Conservation (phyloP, 2,888 invertebrate species). For the Aporophyla nigra region DNA sequence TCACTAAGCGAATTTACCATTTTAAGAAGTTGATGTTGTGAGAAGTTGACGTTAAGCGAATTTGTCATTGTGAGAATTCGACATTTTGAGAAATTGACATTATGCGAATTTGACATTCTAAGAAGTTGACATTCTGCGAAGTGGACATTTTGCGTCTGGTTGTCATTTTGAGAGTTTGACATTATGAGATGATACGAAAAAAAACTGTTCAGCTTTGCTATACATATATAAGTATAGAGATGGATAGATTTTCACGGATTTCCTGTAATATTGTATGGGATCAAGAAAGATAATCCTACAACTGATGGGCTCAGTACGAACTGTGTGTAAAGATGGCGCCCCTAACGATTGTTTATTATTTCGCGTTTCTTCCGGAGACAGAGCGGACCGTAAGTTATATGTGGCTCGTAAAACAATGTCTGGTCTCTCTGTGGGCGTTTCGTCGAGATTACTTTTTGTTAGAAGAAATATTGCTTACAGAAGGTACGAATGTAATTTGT, state of each 20-base stretch:
- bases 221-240: not conserved
- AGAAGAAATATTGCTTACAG: conserved; percentile 48
- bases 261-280: conserved; percentile 46
- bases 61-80: too few relatives aligned
- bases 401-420: conserved; percentile 56
- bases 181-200: too few relatives aligned
- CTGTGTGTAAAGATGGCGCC: conserved; percentile 21
- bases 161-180: too few relatives aligned
- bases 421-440: conserved; percentile 50
- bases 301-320: conserved; percentile 33
- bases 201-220: too few relatives aligned
- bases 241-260: not conserved
- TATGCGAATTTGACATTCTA: too few relatives aligned
- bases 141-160: too few relatives aligned
- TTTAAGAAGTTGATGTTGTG: too few relatives aligned
- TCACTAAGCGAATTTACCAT: too few relatives aligned
- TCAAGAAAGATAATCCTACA: conserved; percentile 56
- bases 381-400: conserved; percentile 36
- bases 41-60: too few relatives aligned
- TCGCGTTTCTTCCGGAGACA: conserved; percentile 51
- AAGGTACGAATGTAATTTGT: conserved; percentile 38
- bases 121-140: too few relatives aligned
- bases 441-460: conserved; percentile 55
- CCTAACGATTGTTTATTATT: conserved; percentile 58
- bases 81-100: too few relatives aligned